These are phyloP conservation scores for Siphamia tubifer DNA, from an alignment of 2,113 vertebrate genomes.

Conservation along the genomic window DNA sequence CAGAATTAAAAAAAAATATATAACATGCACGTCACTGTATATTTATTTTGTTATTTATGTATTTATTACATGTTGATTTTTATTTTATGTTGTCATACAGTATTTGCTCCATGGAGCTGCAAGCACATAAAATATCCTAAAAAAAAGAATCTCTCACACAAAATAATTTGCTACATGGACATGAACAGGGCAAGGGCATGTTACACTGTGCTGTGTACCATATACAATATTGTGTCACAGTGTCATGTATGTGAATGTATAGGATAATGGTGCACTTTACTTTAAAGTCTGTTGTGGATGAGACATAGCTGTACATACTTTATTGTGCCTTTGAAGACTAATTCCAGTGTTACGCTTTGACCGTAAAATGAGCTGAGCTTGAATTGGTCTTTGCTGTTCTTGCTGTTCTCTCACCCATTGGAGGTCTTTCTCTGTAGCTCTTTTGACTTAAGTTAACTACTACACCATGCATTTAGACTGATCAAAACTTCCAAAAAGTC, in stretches of 20 bases:
- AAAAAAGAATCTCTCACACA: conserved; percentile 12
- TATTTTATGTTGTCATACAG: conserved; percentile 37
- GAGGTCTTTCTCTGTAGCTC: conserved; percentile 33
- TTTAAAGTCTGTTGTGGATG: conserved; percentile 54
- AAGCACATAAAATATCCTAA: conserved; percentile 38
- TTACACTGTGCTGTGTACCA: conserved; percentile 45
- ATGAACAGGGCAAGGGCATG: conserved; percentile 36
- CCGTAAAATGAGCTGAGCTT: conserved; percentile 44
- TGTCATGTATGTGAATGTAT: conserved; percentile 68
- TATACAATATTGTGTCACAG: conserved; percentile 45
- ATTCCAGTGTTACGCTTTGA: conserved; percentile 63
- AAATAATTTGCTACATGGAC: conserved; percentile 6
- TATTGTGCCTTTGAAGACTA: conserved; percentile 79
- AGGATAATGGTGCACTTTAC: conserved; percentile 73
- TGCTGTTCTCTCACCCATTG: conserved; percentile 19
- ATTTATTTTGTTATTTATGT: conserved; percentile 75
- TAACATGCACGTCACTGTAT: conserved; percentile 48
- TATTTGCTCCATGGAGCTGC: conserved; percentile 33
- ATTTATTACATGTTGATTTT: conserved; percentile 65
- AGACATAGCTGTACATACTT: conserved; percentile 74
- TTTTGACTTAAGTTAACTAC: conserved; percentile 4
- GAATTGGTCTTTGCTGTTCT: conserved; percentile 39
- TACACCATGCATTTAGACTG: not conserved
- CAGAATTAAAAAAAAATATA: conserved; percentile 36
- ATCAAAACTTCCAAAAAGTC: conserved; percentile 12